Conservation (phyloP, 1,140 invertebrate species). For the Laodelphax striatellus region DNA sequence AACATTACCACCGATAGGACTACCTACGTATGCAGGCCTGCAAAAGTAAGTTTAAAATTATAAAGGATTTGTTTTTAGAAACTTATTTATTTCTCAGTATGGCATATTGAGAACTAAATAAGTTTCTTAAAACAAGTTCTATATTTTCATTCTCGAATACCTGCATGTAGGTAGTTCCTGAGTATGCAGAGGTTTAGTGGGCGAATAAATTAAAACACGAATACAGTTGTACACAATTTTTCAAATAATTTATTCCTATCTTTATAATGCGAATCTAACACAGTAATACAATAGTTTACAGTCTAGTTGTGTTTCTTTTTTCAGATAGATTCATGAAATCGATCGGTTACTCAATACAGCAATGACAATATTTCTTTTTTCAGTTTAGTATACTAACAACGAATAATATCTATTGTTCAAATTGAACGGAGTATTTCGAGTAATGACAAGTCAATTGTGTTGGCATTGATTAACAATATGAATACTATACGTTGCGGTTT, state of each 20-base stretch:
- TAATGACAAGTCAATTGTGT: neutral
- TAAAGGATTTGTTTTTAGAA: too few species aligned
- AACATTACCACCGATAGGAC: too few species aligned
- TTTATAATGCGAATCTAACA: neutral
- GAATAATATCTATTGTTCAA: neutral
- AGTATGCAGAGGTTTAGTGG: too few species aligned
- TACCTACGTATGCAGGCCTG: too few species aligned
- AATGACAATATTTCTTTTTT: neutral
- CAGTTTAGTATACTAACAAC: neutral
- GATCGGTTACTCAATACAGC: neutral
- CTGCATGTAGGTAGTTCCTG: too few species aligned
- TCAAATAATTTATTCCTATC: neutral
- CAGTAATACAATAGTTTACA: conserved; percentile 1
- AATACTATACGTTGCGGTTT: too few species aligned
- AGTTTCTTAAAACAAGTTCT: too few species aligned
- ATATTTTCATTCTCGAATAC: too few species aligned
- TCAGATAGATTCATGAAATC: neutral
- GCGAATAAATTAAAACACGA: neutral
- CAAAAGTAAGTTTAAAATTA: too few species aligned
- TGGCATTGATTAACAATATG: neutral
- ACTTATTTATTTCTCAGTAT: too few species aligned
- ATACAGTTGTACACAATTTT: neutral
- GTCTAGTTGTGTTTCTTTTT: neutral
- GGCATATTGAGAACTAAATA: too few species aligned
- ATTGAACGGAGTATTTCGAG: neutral